phyloP scores from a whole-genome alignment of 2,888 invertebrate species.

The Geotrupes spiniger region DNA sequence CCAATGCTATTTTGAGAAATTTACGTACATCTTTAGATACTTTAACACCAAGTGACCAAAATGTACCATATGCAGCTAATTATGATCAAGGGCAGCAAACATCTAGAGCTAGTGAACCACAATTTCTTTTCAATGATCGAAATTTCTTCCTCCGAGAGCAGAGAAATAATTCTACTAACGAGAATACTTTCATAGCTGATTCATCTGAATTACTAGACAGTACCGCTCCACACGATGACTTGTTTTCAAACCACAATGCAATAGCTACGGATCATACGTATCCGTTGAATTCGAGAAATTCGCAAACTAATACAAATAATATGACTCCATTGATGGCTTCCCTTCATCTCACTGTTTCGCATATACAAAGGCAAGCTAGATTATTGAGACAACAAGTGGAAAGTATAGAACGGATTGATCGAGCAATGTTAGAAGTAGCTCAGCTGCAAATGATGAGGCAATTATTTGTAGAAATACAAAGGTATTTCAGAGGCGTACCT shows the following conservation, averaged over 20 bases:
- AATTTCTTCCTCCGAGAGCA: slow-evolving; percentile 40
- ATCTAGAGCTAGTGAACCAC: slow-evolving; percentile 18
- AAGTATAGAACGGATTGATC: slow-evolving; percentile 45
- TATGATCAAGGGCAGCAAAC: neutral
- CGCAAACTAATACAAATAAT: slow-evolving; percentile 26
- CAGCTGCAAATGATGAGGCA: slow-evolving; percentile 59
- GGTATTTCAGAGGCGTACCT: slow-evolving; percentile 52
- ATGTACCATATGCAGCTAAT: slow-evolving; percentile 8
- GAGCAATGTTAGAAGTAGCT: slow-evolving; percentile 48
- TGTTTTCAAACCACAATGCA: slow-evolving; percentile 27
- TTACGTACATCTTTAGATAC: slow-evolving; percentile 43
- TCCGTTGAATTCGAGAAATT: slow-evolving; percentile 27
- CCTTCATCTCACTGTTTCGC: slow-evolving; percentile 45
- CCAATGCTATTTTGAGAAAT: slow-evolving; percentile 45
- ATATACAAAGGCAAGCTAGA: slow-evolving; percentile 46
- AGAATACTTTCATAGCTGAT: neutral
- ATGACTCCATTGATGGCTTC: slow-evolving; percentile 45
- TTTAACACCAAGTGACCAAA: slow-evolving; percentile 29
- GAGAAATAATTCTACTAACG: slow-evolving; percentile 6
- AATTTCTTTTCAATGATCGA: slow-evolving; percentile 36
- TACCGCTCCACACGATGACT: slow-evolving; percentile 8
- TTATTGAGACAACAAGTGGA: slow-evolving; percentile 43
- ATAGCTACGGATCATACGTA: slow-evolving; percentile 47
- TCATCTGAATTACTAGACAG: slow-evolving; percentile 7
- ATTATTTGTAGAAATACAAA: slow-evolving; percentile 63